phyloP scores from a whole-genome alignment of 30 jellyfish, hydroid and myxozoan species.

The Catostylus mosaicus region DNA sequence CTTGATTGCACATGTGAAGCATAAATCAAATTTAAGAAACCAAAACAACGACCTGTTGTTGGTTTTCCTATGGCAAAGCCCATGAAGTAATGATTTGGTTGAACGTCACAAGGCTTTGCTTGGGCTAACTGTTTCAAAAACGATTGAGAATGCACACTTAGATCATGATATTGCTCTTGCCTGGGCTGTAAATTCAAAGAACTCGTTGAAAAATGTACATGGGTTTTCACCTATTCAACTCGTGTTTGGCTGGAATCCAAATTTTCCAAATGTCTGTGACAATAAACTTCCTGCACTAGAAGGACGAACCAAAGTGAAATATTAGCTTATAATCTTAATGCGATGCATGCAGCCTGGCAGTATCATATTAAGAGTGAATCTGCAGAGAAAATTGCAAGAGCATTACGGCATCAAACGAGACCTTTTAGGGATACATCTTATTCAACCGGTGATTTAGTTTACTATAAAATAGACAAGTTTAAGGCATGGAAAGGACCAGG shows the following conservation, averaged over 20 bases:
- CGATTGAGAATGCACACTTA: background rate
- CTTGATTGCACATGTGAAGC: background rate
- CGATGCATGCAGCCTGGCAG: slow-evolving; percentile 63
- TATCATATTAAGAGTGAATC: slow-evolving; percentile 47
- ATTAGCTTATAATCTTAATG: slow-evolving; percentile 59
- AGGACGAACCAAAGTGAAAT: background rate
- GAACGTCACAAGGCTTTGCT: background rate
- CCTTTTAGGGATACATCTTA: slow-evolving; percentile 39
- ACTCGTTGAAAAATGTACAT: background rate
- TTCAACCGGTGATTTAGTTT: slow-evolving; percentile 64
- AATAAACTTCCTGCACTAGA: background rate
- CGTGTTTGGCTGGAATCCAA: background rate
- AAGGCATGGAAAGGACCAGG: slow-evolving; percentile 80
- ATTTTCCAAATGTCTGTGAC: background rate
- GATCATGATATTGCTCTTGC: background rate
- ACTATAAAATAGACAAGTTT: slow-evolving; percentile 56
- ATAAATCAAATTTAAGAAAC: background rate
- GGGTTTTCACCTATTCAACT: background rate
- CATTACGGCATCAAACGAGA: slow-evolving; percentile 64
- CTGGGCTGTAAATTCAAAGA: background rate
- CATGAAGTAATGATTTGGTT: background rate
- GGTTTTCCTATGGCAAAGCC: background rate
- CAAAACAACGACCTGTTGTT: background rate
- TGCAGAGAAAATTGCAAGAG: slow-evolving; percentile 57
- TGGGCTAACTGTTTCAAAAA: background rate